These are phyloP conservation scores for Tyrannus savana DNA, from an alignment of 2,113 vertebrate species.

Conservation along the genomic window DNA sequence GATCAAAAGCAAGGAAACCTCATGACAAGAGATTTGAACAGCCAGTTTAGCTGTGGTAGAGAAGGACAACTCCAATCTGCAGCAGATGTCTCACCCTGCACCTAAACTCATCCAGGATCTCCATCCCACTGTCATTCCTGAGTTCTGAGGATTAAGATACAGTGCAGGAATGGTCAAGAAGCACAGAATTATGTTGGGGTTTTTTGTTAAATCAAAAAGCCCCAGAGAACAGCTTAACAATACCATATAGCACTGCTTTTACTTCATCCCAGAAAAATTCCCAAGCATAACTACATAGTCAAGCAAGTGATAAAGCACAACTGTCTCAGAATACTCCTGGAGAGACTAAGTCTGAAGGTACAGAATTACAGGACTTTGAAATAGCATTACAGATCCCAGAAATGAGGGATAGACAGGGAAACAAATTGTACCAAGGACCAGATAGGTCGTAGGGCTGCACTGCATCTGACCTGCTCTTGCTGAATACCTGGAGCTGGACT, in stretches of 20 bases:
- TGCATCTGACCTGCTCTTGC: neutral
- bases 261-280: neutral
- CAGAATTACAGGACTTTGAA: neutral
- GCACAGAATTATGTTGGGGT: neutral
- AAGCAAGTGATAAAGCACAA: neutral
- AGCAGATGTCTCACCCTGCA: neutral
- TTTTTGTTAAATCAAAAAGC: neutral
- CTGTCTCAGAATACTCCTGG: neutral
- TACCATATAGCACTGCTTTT: neutral
- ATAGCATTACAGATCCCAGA: neutral
- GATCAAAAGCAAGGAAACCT: neutral
- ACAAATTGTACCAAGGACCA: neutral
- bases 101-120: neutral
- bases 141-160: neutral
- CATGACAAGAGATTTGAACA: neutral
- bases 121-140: neutral
- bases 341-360: neutral
- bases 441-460: neutral
- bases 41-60: neutral
- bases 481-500: neutral
- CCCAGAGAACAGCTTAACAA: neutral
- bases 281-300: neutral
- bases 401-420: neutral
- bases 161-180: neutral
- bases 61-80: neutral